phyloP scores from a whole-genome alignment of 2,113 vertebrate genomes.

The Seriola rivoliana region DNA sequence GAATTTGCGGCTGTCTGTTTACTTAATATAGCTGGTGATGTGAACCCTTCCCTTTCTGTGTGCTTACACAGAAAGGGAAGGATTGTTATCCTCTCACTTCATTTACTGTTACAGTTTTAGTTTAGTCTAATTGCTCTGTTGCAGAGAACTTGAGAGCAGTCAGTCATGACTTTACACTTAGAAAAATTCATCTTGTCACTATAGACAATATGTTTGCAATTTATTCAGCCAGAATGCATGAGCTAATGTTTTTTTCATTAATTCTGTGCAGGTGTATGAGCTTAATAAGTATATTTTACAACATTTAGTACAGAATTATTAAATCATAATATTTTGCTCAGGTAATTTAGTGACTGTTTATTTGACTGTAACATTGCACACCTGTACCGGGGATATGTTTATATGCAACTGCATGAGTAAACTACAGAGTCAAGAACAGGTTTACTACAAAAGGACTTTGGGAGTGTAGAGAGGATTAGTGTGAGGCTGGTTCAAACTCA shows the following conservation, averaged over 20 bases:
- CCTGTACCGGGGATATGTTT: not conserved
- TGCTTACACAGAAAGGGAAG: not conserved
- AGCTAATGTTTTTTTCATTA: not conserved
- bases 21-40: constrained; percentile 8
- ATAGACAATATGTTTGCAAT: not conserved
- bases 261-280: not conserved
- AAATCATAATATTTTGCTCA: not conserved
- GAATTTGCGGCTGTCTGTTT: constrained; percentile 40
- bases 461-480: constrained; percentile 41
- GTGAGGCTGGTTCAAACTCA: constrained; percentile 22
- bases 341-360: not conserved
- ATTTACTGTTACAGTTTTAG: constrained; percentile 7
- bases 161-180: not conserved
- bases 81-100: not conserved
- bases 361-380: not conserved
- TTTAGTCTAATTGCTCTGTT: constrained; percentile 2
- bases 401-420: constrained; percentile 17
- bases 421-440: constrained; percentile 10
- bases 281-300: not conserved
- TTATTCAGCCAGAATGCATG: not conserved
- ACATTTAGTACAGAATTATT: not conserved
- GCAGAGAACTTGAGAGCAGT: not conserved
- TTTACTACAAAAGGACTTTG: constrained; percentile 37
- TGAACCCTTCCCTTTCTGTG: not conserved
- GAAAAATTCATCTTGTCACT: not conserved